phyloP scores from a whole-genome alignment of 1,140 invertebrate species.

The Procambarus virginalis region DNA sequence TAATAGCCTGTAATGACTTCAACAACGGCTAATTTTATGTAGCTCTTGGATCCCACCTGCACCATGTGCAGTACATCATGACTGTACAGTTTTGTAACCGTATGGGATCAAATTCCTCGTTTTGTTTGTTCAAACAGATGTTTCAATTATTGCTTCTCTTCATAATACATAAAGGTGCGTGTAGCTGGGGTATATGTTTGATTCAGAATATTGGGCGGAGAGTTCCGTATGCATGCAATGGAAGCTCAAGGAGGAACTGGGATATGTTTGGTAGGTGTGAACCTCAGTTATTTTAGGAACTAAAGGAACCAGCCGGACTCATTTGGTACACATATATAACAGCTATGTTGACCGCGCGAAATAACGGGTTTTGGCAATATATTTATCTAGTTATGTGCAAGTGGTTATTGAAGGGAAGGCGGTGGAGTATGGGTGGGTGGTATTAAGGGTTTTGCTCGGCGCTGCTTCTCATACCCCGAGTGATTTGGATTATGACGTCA shows the following conservation, averaged over 20 bases:
- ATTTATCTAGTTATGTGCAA: neutral
- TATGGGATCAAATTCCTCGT: neutral
- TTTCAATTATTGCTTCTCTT: no score
- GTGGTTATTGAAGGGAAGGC: neutral
- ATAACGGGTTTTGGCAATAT: neutral
- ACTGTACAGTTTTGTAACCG: neutral
- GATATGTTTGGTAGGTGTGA: neutral
- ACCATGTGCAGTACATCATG: no score
- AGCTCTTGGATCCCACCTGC: no score
- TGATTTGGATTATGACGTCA: conserved; percentile 59
- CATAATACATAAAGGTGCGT: no score
- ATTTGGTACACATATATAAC: neutral
- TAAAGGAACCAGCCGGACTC: neutral
- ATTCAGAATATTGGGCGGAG: neutral
- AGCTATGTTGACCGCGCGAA: no score
- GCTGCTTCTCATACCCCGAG: conserved; percentile 27
- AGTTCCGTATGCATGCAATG: neutral
- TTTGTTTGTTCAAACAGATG: neutral
- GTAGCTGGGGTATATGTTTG: no score
- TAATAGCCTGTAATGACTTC: no score
- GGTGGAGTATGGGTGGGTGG: no score
- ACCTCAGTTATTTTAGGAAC: conserved; percentile 1
- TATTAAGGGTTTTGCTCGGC: neutral
- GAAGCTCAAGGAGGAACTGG: neutral
- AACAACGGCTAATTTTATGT: no score